Percentiles rank a stretch among this genome's conserved stretches.
phyloP scores from a whole-genome alignment of 2,888 invertebrate genomes.

The Operophtera brumata region DNA sequence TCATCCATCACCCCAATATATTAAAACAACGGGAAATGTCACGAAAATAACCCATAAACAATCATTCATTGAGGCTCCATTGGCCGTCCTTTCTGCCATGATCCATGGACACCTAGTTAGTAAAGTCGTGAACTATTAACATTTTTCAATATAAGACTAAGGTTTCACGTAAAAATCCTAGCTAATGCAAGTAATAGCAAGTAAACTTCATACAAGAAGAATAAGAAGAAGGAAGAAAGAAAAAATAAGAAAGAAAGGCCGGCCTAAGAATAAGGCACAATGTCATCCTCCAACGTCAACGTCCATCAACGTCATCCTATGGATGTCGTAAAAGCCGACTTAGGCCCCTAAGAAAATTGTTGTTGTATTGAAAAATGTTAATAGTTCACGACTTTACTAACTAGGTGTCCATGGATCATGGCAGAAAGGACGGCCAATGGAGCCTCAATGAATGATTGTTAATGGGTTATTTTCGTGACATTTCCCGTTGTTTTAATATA shows the following conservation, averaged over 20 bases:
- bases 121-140: background rate
- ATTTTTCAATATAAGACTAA: background rate
- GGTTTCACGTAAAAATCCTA: background rate
- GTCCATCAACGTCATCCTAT: too few relatives aligned
- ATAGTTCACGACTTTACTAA: background rate
- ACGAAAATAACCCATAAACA: background rate
- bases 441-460: background rate
- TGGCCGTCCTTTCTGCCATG: background rate
- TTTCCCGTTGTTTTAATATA: conserved; percentile 11
- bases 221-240: too few relatives aligned
- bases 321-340: too few relatives aligned
- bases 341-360: too few relatives aligned
- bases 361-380: background rate
- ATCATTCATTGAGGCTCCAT: background rate
- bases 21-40: conserved; percentile 9
- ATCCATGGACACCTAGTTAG: too few relatives aligned
- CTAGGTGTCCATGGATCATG: too few relatives aligned
- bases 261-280: too few relatives aligned
- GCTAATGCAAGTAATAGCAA: background rate
- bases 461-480: conserved; percentile 1
- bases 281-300: too few relatives aligned
- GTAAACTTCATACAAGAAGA: background rate
- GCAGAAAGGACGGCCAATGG: background rate
- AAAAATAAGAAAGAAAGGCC: too few relatives aligned
- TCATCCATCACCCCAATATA: conserved; percentile 12